A percentile compares a stretch with the other conserved stretches of the same genome.
Evolutionary conservation across 92 coral and sea anemone species (phyloP).

Genomic region (Zoanthus solanderi): DNA sequence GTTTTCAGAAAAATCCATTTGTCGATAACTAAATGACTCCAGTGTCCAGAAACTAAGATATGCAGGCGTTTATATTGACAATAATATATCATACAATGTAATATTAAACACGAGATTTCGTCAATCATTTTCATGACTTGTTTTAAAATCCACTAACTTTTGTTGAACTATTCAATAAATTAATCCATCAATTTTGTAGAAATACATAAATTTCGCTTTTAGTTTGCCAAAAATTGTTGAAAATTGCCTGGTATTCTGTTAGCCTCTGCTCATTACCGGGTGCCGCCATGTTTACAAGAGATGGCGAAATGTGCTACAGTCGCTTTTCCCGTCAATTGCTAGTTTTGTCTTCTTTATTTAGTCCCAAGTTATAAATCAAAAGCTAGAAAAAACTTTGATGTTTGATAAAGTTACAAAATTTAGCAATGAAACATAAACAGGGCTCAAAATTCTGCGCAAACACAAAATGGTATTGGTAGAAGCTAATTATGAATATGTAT

Average conservation of each 20-base stretch:
- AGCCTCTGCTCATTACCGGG: neutral
- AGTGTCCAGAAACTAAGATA: slow-evolving; percentile 19
- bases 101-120: slow-evolving; percentile 6
- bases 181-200: neutral
- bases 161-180: neutral
- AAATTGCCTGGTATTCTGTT: neutral
- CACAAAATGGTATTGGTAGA: slow-evolving; percentile 64
- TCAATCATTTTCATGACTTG: slow-evolving; percentile 2
- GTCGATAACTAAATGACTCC: neutral
- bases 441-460: slow-evolving; percentile 63
- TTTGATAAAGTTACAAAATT: slow-evolving; percentile 43
- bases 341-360: slow-evolving; percentile 32
- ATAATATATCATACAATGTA: neutral
- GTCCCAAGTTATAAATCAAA: slow-evolving; percentile 50
- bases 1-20: slow-evolving; percentile 6
- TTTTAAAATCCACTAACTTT: slow-evolving; percentile 7
- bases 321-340: slow-evolving; percentile 46
- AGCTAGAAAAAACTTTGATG: slow-evolving; percentile 63
- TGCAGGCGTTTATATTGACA: slow-evolving; percentile 28
- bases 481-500: slow-evolving; percentile 61
- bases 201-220: neutral
- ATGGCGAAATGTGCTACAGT: slow-evolving; percentile 12
- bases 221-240: slow-evolving; percentile 10
- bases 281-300: slow-evolving; percentile 50
- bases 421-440: slow-evolving; percentile 18